Conservation (phyloP, 2,888 invertebrate species). For the Stenolophus ochropezus region DNA sequence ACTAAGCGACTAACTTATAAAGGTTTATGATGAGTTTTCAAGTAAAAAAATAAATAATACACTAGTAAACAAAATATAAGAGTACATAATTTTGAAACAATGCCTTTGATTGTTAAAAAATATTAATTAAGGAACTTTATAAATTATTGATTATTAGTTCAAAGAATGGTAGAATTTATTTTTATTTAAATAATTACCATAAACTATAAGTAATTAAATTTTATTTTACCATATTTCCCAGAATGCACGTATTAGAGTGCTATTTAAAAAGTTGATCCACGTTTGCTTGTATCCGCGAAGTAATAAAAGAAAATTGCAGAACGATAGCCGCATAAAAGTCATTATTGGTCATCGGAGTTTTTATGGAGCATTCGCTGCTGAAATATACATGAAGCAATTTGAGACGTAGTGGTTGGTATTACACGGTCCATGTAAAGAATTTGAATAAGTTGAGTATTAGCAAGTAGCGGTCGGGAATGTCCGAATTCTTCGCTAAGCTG, state of each 20-base stretch:
- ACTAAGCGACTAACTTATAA: too few relatives aligned
- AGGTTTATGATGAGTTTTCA: too few relatives aligned
- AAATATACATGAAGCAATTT: not conserved
- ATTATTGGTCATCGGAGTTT: not conserved
- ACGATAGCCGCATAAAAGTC: not conserved
- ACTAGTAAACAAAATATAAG: too few relatives aligned
- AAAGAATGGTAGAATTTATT: too few relatives aligned
- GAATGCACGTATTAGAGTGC: not conserved
- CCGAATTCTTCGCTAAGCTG: not conserved
- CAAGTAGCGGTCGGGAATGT: not conserved
- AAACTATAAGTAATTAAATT: not conserved
- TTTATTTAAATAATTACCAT: too few relatives aligned
- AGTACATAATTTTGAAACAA: too few relatives aligned
- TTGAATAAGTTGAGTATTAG: not conserved
- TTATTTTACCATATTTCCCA: not conserved
- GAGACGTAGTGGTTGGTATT: not conserved
- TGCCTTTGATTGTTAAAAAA: too few relatives aligned
- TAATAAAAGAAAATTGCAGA: not conserved
- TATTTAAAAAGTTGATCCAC: not conserved
- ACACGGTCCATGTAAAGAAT: not conserved
- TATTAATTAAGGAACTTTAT: too few relatives aligned
- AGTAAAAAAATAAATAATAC: too few relatives aligned
- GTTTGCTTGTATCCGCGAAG: not conserved
- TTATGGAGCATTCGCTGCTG: not conserved
- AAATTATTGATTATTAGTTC: too few relatives aligned